A percentile compares a stretch with the other conserved stretches of the same genome.
Evolutionary conservation across 1,140 invertebrate species (phyloP).

Genomic region (Drosophila eugracilis): DNA sequence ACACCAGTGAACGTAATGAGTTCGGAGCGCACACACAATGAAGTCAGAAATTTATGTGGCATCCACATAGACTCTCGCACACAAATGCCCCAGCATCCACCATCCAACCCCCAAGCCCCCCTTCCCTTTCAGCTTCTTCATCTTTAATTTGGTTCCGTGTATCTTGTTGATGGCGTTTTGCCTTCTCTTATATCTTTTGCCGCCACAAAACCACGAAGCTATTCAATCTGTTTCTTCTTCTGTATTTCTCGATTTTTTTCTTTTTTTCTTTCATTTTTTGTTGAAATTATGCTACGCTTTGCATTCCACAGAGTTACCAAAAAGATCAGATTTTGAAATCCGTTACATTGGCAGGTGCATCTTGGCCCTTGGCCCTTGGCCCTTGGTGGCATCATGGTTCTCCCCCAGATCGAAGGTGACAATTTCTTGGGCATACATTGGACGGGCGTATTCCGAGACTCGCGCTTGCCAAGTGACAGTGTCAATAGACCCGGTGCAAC

Average conservation of each 20-base stretch:
- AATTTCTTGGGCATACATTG: constrained; percentile 63
- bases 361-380: constrained; percentile 13
- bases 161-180: constrained; percentile 82
- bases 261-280: constrained; percentile 21
- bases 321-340: constrained; percentile 22
- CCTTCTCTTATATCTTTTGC: constrained; percentile 78
- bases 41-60: constrained; percentile 73
- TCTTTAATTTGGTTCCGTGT: constrained; percentile 82
- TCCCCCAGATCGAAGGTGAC: constrained; percentile 33
- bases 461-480: constrained; percentile 57
- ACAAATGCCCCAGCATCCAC: constrained; percentile 23
- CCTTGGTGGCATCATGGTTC: background rate
- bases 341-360: constrained; percentile 62
- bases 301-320: constrained; percentile 60
- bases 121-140: constrained; percentile 60
- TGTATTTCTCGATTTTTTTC: constrained; percentile 26
- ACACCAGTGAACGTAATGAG: constrained; percentile 60
- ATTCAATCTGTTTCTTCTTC: constrained; percentile 59
- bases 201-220: constrained; percentile 56
- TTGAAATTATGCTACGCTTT: constrained; percentile 78
- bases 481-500: constrained; percentile 58
- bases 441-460: constrained; percentile 57
- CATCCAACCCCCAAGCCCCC: background rate
- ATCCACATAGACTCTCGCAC: constrained; percentile 68
- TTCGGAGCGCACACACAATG: constrained; percentile 47